Conservation (phyloP, 2,113 vertebrate genomes). For the Pterophyllum scalare region DNA sequence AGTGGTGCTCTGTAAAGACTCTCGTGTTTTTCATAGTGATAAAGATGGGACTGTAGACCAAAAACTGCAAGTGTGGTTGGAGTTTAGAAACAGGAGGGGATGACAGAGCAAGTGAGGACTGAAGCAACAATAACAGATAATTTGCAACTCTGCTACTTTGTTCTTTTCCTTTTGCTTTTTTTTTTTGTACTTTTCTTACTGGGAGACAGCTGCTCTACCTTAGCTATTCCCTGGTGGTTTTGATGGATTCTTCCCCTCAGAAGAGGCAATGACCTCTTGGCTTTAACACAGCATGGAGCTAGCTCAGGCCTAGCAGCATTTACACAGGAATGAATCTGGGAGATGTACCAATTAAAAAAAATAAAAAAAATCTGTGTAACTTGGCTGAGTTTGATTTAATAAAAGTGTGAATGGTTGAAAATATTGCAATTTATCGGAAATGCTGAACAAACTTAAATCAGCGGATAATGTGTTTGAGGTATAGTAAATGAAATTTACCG, state of each 20-base stretch:
- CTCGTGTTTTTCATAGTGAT: neutral
- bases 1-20: neutral
- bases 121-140: slow-evolving; percentile 78
- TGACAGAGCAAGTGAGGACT: slow-evolving; percentile 46
- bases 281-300: slow-evolving; percentile 71
- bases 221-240: slow-evolving; percentile 75
- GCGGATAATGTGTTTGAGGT: slow-evolving; percentile 20
- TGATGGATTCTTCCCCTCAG: slow-evolving; percentile 79
- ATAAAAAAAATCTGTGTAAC: slow-evolving; percentile 33
- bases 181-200: slow-evolving; percentile 54
- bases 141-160: slow-evolving; percentile 76
- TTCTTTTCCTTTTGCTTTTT: neutral
- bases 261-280: slow-evolving; percentile 72
- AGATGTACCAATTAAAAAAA: slow-evolving; percentile 60
- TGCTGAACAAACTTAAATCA: slow-evolving; percentile 33
- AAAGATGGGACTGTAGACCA: slow-evolving; percentile 50
- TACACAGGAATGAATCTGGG: slow-evolving; percentile 74
- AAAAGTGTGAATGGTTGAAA: slow-evolving; percentile 34
- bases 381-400: slow-evolving; percentile 43
- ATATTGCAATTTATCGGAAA: slow-evolving; percentile 45
- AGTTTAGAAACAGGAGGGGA: slow-evolving; percentile 39
- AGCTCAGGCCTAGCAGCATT: slow-evolving; percentile 69
- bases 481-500: neutral
- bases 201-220: slow-evolving; percentile 76
- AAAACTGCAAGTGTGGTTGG: slow-evolving; percentile 52